Evolutionary conservation across 2,888 invertebrate genomes (phyloP).

Genomic region (Colletes collaris): DNA sequence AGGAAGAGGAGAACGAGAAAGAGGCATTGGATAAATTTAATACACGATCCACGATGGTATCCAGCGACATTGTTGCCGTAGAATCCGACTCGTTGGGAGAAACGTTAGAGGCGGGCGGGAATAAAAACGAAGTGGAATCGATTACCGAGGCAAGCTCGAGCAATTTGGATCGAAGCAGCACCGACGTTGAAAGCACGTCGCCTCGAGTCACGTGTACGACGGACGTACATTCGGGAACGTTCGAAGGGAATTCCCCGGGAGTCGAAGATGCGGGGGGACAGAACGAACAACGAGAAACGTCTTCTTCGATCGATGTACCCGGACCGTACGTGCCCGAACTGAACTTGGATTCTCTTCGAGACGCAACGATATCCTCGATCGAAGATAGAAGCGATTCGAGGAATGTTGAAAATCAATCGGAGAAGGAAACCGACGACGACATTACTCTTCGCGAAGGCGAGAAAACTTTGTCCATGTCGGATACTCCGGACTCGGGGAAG

Average conservation of each 20-base stretch:
- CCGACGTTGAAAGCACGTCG: neutral
- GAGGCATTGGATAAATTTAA: constrained; percentile 19
- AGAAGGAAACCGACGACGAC: constrained; percentile 10
- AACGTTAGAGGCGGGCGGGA: neutral
- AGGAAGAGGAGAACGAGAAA: constrained; percentile 71
- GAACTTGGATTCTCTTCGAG: constrained; percentile 78
- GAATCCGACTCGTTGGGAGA: neutral
- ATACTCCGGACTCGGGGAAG: constrained; percentile 43
- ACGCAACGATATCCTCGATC: constrained; percentile 77
- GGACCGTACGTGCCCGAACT: constrained; percentile 77
- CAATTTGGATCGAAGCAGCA: no score
- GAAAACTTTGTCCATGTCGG: constrained; percentile 59
- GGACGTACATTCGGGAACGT: neutral
- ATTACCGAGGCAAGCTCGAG: neutral
- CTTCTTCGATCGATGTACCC: constrained; percentile 60
- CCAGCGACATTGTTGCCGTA: neutral
- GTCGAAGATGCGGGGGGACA: constrained; percentile 53
- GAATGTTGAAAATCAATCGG: constrained; percentile 23
- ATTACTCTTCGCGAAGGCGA: constrained; percentile 50
- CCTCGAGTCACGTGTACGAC: neutral
- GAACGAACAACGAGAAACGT: constrained; percentile 60
- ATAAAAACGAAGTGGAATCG: neutral
- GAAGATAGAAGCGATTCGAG: constrained; percentile 63
- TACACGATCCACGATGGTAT: no score
- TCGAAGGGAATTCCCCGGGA: neutral